phyloP scores from a whole-genome alignment of 2,797 vertebrate genomes.

The Sebastes minor region DNA sequence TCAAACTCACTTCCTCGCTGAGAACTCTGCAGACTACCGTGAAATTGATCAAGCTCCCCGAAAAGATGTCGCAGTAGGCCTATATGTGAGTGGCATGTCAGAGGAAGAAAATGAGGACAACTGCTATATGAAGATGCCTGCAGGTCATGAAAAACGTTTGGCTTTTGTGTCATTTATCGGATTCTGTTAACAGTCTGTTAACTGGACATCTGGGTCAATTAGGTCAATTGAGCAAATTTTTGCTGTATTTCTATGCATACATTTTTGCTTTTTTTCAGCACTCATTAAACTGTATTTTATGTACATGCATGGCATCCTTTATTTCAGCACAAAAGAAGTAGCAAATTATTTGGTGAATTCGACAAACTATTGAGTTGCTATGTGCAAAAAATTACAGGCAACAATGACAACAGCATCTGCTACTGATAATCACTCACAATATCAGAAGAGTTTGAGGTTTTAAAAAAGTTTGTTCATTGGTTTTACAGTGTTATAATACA shows the following conservation, averaged over 20 bases:
- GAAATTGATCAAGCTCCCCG: slow-evolving; percentile 72
- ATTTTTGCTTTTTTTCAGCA: not conserved
- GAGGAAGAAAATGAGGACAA: slow-evolving; percentile 46
- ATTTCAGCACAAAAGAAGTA: not conserved
- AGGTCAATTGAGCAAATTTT: not conserved
- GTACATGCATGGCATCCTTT: not conserved
- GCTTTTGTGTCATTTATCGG: slow-evolving; percentile 16
- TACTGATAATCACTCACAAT: not conserved
- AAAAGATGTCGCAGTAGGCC: slow-evolving; percentile 50
- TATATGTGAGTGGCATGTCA: slow-evolving; percentile 52
- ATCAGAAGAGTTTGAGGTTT: not conserved
- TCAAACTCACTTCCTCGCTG: slow-evolving; percentile 64
- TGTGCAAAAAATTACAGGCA: not conserved
- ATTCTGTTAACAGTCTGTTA: slow-evolving; percentile 16
- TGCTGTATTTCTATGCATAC: not conserved
- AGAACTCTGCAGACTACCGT: slow-evolving; percentile 62
- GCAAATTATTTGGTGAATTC: not conserved
- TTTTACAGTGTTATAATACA: not conserved
- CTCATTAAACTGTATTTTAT: not conserved
- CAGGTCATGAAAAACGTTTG: slow-evolving; percentile 20
- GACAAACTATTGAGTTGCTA: not conserved
- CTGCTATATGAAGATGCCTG: slow-evolving; percentile 34
- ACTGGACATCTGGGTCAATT: not conserved
- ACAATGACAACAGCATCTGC: not conserved
- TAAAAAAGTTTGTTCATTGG: too few species aligned